Base-by-base conservation (phyloP, 92 coral and sea anemone genomes). In the Siderastrea radians region DNA sequence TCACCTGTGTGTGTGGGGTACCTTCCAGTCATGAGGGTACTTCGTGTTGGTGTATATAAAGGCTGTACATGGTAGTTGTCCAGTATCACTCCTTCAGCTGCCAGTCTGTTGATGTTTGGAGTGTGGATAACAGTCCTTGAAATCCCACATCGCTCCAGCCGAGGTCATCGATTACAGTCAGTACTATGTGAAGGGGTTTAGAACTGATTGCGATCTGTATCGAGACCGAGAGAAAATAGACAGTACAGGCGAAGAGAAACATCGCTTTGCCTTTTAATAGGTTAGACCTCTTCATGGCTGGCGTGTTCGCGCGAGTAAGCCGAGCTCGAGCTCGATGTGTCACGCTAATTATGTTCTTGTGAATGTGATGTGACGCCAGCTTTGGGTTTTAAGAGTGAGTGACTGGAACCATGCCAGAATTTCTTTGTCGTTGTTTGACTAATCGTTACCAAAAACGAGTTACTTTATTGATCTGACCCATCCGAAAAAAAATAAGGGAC, bases 1-100 rank as follows among this genome's bases (percentile, higher is more conserved):
- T 68, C 75, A 93, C 99, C 99, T 75, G 95, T 85, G 77, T 94
- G 99, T 12, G 94, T 96, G 49, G 98, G 96, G 80, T 96, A 96
- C 8, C 90, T 78, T 49, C 99, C 99, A n/a, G 96, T 92, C 74
- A 96, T 89, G 46, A 96, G 94, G 53, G 97, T 93, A 71, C 97
- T 91, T 64, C 99, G 91, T 5, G 99, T 94, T 19, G 99, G 99
- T 9, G 95, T 85, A 78, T 98, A 96, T 14, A 95, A 78, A 0
- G 98, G 92, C 66, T 93, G 94, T 5, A 94, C 95, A 19, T 94
- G 92, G 74, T 94, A 94, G 64, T 94, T 94, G 4, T 94, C 90
- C 61, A 94, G 90, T 6, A 94, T 86, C 2, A 94, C 93, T 52
- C 97, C 97, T 12, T 94, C 93, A 14, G 88, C 74, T 12, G 97